Conservation (phyloP, 2,113 vertebrate species). For the Myxocyprinus asiaticus region DNA sequence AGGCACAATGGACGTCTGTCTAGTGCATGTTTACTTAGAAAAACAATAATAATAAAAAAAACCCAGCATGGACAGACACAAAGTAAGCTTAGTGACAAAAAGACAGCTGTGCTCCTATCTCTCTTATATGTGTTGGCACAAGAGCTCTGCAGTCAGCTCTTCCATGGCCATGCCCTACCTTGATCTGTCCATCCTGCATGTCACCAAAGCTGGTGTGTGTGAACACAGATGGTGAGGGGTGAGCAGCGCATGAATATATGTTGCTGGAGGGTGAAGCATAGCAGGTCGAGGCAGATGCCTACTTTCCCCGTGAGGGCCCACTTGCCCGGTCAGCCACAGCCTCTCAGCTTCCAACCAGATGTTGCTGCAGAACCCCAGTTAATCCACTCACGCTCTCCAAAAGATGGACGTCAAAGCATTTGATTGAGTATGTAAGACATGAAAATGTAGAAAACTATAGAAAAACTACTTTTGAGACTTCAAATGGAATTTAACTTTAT, state of each 20-base stretch:
- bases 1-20: too few species aligned
- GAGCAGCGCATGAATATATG: constrained; percentile 89
- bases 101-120: constrained; percentile 29
- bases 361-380: constrained; percentile 61
- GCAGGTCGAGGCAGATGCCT: constrained; percentile 88
- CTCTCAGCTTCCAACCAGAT: constrained; percentile 88
- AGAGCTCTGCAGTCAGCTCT: constrained; percentile 13
- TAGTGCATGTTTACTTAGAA: not conserved
- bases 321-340: constrained; percentile 85
- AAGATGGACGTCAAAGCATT: constrained; percentile 3
- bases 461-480: not conserved
- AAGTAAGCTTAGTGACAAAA: not conserved
- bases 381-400: constrained; percentile 16
- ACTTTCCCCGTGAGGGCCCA: constrained; percentile 84
- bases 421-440: not conserved
- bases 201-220: constrained; percentile 56
- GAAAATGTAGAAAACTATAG: not conserved
- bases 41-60: too few species aligned
- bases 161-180: constrained; percentile 19
- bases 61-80: too few species aligned
- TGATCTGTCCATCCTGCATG: constrained; percentile 35
- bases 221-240: constrained; percentile 88
- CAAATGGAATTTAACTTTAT: not conserved
- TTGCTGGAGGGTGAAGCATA: constrained; percentile 89
- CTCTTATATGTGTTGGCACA: constrained; percentile 14